Evolutionary conservation across 2,113 vertebrate genomes (phyloP).

Genomic region (Rhea pennata): DNA sequence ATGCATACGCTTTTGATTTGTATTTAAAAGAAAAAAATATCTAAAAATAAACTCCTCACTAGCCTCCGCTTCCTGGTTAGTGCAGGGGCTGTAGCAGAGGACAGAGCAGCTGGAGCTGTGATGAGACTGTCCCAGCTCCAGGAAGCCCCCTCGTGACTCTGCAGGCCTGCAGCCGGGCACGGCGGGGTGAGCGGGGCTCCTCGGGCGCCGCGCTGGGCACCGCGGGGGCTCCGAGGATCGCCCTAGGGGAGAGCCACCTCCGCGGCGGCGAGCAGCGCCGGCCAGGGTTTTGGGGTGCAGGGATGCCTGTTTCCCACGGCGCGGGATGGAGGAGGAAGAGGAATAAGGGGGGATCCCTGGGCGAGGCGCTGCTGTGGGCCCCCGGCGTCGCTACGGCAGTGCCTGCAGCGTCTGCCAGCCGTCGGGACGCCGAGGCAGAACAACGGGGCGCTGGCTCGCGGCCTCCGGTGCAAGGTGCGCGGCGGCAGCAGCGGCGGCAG

Average conservation of each 20-base stretch:
- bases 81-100: neutral
- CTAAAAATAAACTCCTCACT: constrained; percentile 37
- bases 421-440: neutral
- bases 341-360: no score
- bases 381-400: neutral
- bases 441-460: no score
- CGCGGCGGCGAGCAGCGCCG: neutral
- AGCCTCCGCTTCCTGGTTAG: constrained; percentile 19
- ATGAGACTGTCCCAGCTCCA: accelerated
- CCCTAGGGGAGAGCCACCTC: neutral
- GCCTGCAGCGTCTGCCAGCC: neutral
- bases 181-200: neutral
- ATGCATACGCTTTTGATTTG: neutral
- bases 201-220: no score
- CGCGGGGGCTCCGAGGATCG: neutral
- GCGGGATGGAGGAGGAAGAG: no score
- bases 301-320: neutral
- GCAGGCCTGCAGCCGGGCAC: accelerated
- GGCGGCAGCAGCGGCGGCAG: neutral
- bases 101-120: neutral
- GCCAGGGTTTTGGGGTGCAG: neutral
- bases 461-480: no score
- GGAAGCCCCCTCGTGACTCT: neutral
- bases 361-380: neutral
- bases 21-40: neutral